Evolutionary conservation across 1,140 invertebrate genomes (phyloP).

Genomic region (Zaprionus davidi): DNA sequence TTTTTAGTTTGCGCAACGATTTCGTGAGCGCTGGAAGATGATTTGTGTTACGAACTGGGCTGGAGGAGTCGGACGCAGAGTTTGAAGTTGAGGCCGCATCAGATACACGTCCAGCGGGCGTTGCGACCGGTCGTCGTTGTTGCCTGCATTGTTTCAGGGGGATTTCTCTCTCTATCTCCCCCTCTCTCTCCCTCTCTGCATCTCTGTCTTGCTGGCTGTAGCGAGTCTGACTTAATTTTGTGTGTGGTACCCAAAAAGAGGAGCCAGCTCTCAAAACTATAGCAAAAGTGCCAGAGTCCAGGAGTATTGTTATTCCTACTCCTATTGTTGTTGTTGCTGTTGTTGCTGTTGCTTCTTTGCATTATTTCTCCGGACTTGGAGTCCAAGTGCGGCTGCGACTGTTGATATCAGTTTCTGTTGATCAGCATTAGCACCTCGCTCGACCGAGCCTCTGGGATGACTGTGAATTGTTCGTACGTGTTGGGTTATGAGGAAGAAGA

Average conservation of each 20-base stretch:
- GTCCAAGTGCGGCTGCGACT: constrained; percentile 24
- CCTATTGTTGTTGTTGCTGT: constrained; percentile 21
- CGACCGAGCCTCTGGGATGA: constrained; percentile 59
- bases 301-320: constrained; percentile 55
- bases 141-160: constrained; percentile 54
- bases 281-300: constrained; percentile 47
- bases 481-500: constrained; percentile 72
- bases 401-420: constrained; percentile 75
- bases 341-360: constrained; percentile 62
- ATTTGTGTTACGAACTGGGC: constrained; percentile 75
- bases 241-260: constrained; percentile 33
- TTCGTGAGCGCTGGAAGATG: constrained; percentile 83
- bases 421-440: constrained; percentile 82
- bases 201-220: constrained; percentile 1
- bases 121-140: constrained; percentile 63
- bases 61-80: constrained; percentile 27
- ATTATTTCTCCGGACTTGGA: constrained; percentile 57
- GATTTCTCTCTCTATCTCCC: background rate
- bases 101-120: constrained; percentile 81
- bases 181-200: background rate
- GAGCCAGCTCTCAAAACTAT: constrained; percentile 50
- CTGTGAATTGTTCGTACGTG: constrained; percentile 77
- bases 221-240: constrained; percentile 71
- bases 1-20: constrained; percentile 80
- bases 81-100: constrained; percentile 65